These are phyloP conservation scores for Idaea dimidiata DNA, from an alignment of 2,888 invertebrate genomes.

Conservation along the genomic window DNA sequence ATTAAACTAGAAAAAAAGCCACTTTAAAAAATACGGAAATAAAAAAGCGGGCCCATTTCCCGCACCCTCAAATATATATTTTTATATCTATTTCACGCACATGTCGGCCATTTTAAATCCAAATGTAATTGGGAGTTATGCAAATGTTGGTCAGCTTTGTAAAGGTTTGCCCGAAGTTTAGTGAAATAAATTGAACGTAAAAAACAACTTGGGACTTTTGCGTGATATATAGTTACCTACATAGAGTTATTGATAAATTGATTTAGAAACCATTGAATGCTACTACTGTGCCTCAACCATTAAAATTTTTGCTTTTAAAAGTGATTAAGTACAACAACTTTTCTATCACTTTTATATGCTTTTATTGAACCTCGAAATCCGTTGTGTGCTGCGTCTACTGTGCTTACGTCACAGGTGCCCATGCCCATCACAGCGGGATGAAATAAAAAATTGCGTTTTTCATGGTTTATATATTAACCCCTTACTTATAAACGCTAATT, in stretches of 20 bases:
- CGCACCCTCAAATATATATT: constrained; percentile 33
- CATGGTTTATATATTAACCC: too few relatives aligned
- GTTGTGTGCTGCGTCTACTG: too few relatives aligned
- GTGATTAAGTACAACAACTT: too few relatives aligned
- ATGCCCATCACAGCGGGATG: too few relatives aligned
- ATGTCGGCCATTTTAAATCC: constrained; percentile 54
- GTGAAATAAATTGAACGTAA: constrained; percentile 26
- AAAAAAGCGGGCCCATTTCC: background rate
- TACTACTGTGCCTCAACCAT: too few relatives aligned
- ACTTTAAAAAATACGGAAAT: background rate
- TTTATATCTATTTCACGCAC: constrained; percentile 54
- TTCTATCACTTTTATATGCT: too few relatives aligned
- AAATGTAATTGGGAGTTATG: constrained; percentile 58
- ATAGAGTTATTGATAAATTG: background rate
- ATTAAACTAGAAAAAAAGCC: background rate
- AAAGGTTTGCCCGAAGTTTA: constrained; percentile 14
- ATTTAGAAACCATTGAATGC: too few relatives aligned
- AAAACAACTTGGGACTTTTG: constrained; percentile 5
- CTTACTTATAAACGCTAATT: too few relatives aligned
- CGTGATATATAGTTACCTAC: background rate
- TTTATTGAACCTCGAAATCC: too few relatives aligned
- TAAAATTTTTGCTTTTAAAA: too few relatives aligned
- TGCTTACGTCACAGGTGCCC: too few relatives aligned
- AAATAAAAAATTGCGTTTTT: too few relatives aligned
- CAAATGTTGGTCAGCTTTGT: constrained; percentile 38